Percentiles rank a stretch among this genome's conserved stretches.
Conservation (phyloP, 1,140 invertebrate genomes). For the Dermatophagoides farinae region DNA sequence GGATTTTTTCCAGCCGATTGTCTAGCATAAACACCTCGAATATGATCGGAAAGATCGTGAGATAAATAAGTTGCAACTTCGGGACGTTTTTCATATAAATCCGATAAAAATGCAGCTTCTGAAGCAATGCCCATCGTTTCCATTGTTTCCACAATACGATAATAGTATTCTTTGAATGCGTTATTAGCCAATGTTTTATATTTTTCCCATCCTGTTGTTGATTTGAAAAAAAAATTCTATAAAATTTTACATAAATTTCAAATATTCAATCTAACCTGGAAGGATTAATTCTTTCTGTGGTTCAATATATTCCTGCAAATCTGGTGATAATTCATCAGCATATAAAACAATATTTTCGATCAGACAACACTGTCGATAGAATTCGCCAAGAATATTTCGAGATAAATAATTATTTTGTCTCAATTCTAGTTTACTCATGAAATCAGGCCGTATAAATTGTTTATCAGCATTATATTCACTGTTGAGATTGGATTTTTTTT, state of each 20-base stretch:
- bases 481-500: too few relatives aligned
- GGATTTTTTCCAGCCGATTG: background rate
- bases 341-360: background rate
- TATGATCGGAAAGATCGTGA: background rate
- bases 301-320: background rate
- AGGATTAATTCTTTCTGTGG: background rate
- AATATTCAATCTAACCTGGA: too few relatives aligned
- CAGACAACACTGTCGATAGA: slow-evolving; percentile 11
- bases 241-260: too few relatives aligned
- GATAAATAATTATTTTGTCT: slow-evolving; percentile 14
- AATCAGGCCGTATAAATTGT: slow-evolving; percentile 19
- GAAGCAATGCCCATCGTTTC: slow-evolving; percentile 5
- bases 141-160: slow-evolving; percentile 5
- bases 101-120: background rate
- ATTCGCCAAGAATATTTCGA: slow-evolving; percentile 13
- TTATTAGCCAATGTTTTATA: slow-evolving; percentile 12
- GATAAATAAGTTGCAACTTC: background rate
- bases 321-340: background rate
- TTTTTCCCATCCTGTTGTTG: slow-evolving; percentile 16
- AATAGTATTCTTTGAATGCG: slow-evolving; percentile 5
- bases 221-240: background rate
- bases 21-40: background rate
- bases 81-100: background rate
- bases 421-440: slow-evolving; percentile 19
- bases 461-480: background rate